These are phyloP conservation scores for Allobates femoralis DNA, from an alignment of 2,797 vertebrate species.

Conservation along the genomic window DNA sequence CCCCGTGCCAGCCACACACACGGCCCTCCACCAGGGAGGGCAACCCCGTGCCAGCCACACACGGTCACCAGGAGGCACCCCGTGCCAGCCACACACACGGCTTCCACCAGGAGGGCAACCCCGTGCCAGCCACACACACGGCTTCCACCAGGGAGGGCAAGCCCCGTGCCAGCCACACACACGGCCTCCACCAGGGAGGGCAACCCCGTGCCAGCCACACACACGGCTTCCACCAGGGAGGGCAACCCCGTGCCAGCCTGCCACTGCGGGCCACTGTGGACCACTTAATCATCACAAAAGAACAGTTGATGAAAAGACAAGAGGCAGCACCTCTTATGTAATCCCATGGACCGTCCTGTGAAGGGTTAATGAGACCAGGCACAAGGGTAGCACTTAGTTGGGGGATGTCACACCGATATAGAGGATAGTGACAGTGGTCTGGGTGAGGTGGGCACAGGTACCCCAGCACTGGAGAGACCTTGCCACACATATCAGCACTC, in stretches of 20 bases:
- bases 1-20: not conserved
- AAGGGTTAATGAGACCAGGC: not conserved
- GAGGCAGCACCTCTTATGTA: not conserved
- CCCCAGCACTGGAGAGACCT: no score
- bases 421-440: not conserved
- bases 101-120: no score
- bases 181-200: not conserved
- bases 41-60: not conserved
- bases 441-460: constrained; percentile 39
- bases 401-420: not conserved
- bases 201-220: not conserved
- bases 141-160: not conserved
- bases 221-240: not conserved
- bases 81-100: no score
- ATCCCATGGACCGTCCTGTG: not conserved
- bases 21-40: not conserved
- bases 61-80: not conserved
- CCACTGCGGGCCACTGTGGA: not conserved
- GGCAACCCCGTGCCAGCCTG: not conserved
- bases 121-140: not conserved
- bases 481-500: no score
- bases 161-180: not conserved
- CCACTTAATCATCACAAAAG: constrained; percentile 18
- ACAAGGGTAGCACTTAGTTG: not conserved
- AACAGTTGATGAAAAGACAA: not conserved